Conservation (phyloP, 2,113 vertebrate species). For the Macrotus californicus region DNA sequence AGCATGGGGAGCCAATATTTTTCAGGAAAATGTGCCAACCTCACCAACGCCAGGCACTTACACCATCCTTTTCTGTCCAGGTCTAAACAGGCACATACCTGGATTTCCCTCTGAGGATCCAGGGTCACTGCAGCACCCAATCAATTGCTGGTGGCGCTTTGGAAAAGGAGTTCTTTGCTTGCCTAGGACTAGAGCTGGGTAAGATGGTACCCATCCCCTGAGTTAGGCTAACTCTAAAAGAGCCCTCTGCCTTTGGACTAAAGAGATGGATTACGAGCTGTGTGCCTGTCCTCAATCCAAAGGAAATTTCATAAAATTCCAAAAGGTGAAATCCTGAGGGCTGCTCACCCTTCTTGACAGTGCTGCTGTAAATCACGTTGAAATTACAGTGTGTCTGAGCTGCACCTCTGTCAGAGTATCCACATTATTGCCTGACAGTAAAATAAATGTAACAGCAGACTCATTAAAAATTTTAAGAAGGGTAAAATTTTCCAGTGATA, state of each 20-base stretch:
- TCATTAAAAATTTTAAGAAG: background rate
- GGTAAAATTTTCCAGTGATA: background rate
- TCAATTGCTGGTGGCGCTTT: background rate
- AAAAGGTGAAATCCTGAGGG: background rate
- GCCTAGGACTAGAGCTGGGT: background rate
- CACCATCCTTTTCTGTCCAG: background rate
- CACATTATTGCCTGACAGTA: background rate
- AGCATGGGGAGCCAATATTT: slow-evolving; percentile 56
- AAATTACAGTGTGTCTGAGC: background rate
- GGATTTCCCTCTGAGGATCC: background rate
- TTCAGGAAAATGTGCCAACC: slow-evolving; percentile 19
- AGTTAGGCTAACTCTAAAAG: background rate
- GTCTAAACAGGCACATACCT: background rate
- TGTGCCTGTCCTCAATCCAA: background rate
- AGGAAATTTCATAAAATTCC: slow-evolving; percentile 29
- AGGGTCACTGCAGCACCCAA: background rate
- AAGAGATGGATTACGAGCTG: background rate
- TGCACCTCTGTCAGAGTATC: background rate
- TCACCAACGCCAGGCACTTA: background rate
- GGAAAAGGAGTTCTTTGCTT: background rate
- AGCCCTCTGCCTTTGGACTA: background rate
- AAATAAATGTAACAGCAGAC: background rate
- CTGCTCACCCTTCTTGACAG: background rate
- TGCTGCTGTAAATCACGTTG: background rate
- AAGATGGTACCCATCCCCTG: background rate